Evolutionary conservation across 2,797 vertebrate species (phyloP).

Genomic region (Uromys caudimaculatus): DNA sequence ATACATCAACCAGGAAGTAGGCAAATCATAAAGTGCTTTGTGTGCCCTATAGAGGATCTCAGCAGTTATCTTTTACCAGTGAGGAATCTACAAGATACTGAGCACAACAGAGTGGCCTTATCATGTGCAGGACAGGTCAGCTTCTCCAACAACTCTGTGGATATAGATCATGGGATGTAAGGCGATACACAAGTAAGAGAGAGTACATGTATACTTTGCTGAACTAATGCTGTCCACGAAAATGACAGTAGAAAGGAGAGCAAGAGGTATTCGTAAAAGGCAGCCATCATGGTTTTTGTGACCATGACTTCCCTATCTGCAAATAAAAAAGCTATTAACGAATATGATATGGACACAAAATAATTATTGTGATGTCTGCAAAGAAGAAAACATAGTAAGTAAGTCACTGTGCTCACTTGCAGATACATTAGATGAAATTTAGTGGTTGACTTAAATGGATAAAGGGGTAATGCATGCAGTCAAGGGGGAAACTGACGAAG

Average conservation of each 20-base stretch:
- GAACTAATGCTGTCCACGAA: background rate
- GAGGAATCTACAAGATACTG: background rate
- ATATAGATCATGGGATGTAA: background rate
- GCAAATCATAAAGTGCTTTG: background rate
- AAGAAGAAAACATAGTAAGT: background rate
- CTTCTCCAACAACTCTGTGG: background rate
- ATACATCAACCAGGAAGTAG: background rate
- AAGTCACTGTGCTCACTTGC: background rate
- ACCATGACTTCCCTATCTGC: background rate
- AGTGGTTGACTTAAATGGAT: background rate
- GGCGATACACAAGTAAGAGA: background rate
- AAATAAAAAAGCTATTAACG: background rate
- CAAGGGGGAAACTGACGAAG: background rate
- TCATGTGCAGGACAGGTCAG: background rate
- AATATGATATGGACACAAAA: background rate
- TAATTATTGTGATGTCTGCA: background rate
- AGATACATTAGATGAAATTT: background rate
- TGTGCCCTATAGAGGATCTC: background rate
- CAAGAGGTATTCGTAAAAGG: background rate
- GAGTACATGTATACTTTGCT: background rate
- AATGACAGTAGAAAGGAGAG: background rate
- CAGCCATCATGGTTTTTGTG: background rate
- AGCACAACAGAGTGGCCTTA: background rate
- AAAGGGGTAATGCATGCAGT: fast-evolving
- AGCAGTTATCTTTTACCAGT: background rate